Base-by-base conservation (phyloP, 2,888 invertebrate genomes). In the Cheilosia grossa region DNA sequence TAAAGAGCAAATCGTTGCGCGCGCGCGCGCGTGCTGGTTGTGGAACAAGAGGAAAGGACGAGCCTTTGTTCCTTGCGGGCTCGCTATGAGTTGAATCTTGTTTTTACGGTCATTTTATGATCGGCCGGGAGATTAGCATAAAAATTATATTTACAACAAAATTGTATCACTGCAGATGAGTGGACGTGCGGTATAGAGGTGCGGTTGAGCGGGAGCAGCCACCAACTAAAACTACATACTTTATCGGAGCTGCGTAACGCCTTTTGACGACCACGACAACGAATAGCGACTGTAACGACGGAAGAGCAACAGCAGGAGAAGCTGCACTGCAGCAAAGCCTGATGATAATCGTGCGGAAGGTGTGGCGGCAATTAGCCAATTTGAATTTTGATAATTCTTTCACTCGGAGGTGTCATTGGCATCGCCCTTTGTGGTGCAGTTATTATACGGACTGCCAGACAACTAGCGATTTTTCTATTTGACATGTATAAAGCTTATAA, bases 61-160 rank as follows among this genome's bases (percentile, higher is more conserved):
- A 59, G 44, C 53, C 73, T 53, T 53, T 61, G 70, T 54, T 42
- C 47, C 66, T 73, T 54, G 47, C 15, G 54, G 40, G 30, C 49
- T 58, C 27, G 30, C 54, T 63, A 61, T 47, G 59, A 64, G 58
- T 53, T 82, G 58, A 33, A 58, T 77, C 63, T 69, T 64, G 63
- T 58, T 77, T 82, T 82, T 77, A 77, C 37, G 82, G 63, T 82
- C 77, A 51, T 77, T 82, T 82, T 82, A 81, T 70, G 61, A 81
- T 81, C 61, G 61, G 24, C 58, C 42, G 15, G 21, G 49, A 80
- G 74, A 80, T 80, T 67, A 74, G 67, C 74, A 80, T 73, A 66
- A 80, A 80, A 74, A 74, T 69, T 54, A 81, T 81, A 74, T 67
- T 67, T 56, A 80, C 74, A 80, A 63, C 61, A 74, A 74, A 80